Evolutionary conservation across 2,113 vertebrate genomes (phyloP).

Genomic region (Nerophis ophidion): DNA sequence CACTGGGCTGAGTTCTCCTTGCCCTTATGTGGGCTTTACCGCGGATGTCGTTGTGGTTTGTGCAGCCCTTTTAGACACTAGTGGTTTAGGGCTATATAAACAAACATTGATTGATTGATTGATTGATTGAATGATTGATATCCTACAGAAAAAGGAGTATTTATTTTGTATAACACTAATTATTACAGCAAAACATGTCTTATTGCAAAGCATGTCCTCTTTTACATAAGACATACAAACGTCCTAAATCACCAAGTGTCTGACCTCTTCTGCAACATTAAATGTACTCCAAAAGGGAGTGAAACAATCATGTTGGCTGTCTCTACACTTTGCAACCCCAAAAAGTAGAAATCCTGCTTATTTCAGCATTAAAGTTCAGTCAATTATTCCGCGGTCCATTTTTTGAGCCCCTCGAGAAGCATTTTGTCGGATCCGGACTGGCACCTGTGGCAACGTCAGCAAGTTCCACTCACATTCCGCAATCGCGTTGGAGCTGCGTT

Average conservation of each 20-base stretch:
- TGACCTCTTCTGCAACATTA: background rate
- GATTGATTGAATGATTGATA: no score
- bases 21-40: no score
- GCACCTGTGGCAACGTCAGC: constrained; percentile 15
- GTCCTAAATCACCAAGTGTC: background rate
- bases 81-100: no score
- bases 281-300: background rate
- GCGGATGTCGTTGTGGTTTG: no score
- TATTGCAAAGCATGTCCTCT: background rate
- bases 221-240: background rate
- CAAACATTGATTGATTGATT: no score
- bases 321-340: background rate
- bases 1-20: no score
- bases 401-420: constrained; percentile 5
- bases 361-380: constrained; percentile 28
- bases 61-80: no score
- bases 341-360: constrained; percentile 11
- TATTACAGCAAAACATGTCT: background rate
- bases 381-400: constrained; percentile 12
- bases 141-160: background rate
- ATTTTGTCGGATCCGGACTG: constrained; percentile 15
- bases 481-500: background rate
- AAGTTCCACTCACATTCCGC: constrained; percentile 5
- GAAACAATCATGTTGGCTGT: constrained; percentile 7
- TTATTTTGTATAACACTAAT: background rate